Evolutionary conservation across 2,797 vertebrate species (phyloP).

Genomic region (Takifugu rubripes): DNA sequence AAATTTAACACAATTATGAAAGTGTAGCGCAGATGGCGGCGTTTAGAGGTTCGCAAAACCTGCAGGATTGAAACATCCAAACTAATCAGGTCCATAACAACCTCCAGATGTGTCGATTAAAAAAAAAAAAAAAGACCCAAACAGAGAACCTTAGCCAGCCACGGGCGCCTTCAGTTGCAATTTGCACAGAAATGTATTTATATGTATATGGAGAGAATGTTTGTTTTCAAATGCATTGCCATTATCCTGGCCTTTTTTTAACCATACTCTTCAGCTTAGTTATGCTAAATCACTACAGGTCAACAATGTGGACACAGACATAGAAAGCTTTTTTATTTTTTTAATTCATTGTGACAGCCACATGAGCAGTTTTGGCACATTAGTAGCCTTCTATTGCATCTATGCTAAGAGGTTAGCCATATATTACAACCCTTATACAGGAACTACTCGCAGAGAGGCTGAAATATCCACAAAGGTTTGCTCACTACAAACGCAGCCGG

Average conservation of each 20-base stretch:
- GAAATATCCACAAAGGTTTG: no score
- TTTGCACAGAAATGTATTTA: constrained; percentile 77
- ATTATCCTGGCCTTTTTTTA: constrained; percentile 1
- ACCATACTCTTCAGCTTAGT: constrained; percentile 2
- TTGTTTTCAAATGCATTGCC: constrained; percentile 49
- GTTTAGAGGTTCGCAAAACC: neutral
- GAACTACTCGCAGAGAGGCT: no score
- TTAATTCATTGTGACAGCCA: no score
- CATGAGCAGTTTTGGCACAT: no score
- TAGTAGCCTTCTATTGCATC: no score
- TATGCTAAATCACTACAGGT: neutral
- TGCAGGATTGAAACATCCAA: neutral
- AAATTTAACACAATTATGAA: neutral
- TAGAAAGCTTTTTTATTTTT: no score
- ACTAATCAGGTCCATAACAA: neutral
- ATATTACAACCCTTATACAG: no score
- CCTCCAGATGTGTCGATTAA: neutral
- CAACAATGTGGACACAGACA: no score
- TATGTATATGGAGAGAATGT: constrained; percentile 68
- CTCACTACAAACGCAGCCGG: no score
- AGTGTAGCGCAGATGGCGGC: neutral
- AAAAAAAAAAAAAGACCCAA: neutral
- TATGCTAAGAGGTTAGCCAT: no score
- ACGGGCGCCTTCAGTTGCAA: constrained; percentile 57
- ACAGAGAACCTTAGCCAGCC: constrained; percentile 3